These are phyloP conservation scores for Vanessa atalanta DNA, from an alignment of 1,140 invertebrate genomes.

Conservation along the genomic window DNA sequence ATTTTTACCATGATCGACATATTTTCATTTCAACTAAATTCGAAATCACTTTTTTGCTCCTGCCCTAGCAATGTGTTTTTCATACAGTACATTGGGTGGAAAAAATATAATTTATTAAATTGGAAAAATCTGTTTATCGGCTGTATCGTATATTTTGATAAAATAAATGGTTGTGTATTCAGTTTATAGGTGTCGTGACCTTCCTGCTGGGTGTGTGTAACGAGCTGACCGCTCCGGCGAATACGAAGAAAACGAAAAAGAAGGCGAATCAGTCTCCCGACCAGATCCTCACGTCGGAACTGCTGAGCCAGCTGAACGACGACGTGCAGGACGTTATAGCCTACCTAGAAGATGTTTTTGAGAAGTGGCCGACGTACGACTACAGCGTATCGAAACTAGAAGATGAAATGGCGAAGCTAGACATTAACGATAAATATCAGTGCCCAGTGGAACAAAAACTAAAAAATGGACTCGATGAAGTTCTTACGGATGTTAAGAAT, in stretches of 20 bases:
- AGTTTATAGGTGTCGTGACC: conserved; percentile 69
- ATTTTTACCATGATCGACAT: too few relatives aligned
- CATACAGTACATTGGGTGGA: too few relatives aligned
- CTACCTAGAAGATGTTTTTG: conserved; percentile 58
- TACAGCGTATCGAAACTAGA: conserved; percentile 47
- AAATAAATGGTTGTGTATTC: too few relatives aligned
- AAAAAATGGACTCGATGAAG: conserved; percentile 54
- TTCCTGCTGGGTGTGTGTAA: conserved; percentile 67
- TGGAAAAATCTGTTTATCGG: too few relatives aligned
- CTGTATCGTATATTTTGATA: too few relatives aligned
- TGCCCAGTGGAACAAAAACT: conserved; percentile 60
- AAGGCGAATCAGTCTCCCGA: conserved; percentile 66
- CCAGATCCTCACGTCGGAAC: conserved; percentile 54
- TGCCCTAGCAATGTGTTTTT: too few relatives aligned
- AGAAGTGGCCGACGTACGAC: conserved; percentile 58
- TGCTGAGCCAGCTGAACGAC: conserved; percentile 61
- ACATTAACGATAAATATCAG: conserved; percentile 50
- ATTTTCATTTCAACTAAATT: too few relatives aligned
- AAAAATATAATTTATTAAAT: too few relatives aligned
- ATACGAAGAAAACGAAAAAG: conserved; percentile 66
- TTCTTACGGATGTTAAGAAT: conserved; percentile 58
- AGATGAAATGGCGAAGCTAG: conserved; percentile 48
- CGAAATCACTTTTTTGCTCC: too few relatives aligned
- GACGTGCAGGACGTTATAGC: conserved; percentile 53
- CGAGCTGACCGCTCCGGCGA: conserved; percentile 55